These are phyloP conservation scores for Ectobius pallidus DNA, from an alignment of 2,888 invertebrate genomes.

Conservation along the genomic window DNA sequence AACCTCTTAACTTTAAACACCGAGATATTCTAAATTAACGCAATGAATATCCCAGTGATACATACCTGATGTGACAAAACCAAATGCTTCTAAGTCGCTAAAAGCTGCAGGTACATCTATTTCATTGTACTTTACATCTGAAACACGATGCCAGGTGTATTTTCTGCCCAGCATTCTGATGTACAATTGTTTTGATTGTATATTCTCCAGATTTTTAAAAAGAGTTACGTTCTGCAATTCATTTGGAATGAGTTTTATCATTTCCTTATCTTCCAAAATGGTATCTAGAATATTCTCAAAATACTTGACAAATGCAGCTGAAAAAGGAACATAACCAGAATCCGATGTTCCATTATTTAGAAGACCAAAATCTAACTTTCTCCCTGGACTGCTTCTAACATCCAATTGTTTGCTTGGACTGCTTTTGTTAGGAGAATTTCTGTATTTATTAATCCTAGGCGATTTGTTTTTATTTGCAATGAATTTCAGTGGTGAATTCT, in stretches of 20 bases:
- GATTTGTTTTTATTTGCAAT: background rate
- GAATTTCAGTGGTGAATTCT: slow-evolving; percentile 12
- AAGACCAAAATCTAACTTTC: background rate
- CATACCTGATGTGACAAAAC: slow-evolving; percentile 35
- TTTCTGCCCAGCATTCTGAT: slow-evolving; percentile 40
- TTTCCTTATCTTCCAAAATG: slow-evolving; percentile 7
- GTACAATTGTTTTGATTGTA: slow-evolving; percentile 33
- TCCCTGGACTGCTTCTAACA: too few species aligned
- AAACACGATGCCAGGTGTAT: slow-evolving; percentile 38
- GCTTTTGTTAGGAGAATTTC: background rate
- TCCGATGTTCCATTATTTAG: background rate
- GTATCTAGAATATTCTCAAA: background rate
- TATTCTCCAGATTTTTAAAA: slow-evolving; percentile 20
- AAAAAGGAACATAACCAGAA: background rate
- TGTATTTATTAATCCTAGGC: background rate
- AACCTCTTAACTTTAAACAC: too few species aligned
- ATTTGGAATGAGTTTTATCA: background rate
- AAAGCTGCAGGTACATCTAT: slow-evolving; percentile 15
- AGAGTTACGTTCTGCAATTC: slow-evolving; percentile 14
- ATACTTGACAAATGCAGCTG: background rate
- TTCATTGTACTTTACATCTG: slow-evolving; percentile 33
- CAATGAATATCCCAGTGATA: too few species aligned
- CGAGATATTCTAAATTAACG: too few species aligned
- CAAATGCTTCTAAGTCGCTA: background rate
- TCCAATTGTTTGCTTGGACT: background rate